A percentile compares a stretch with the other conserved stretches of the same genome.
Evolutionary conservation across 2,113 vertebrate species (phyloP).

Genomic region (Accipiter cooperii): DNA sequence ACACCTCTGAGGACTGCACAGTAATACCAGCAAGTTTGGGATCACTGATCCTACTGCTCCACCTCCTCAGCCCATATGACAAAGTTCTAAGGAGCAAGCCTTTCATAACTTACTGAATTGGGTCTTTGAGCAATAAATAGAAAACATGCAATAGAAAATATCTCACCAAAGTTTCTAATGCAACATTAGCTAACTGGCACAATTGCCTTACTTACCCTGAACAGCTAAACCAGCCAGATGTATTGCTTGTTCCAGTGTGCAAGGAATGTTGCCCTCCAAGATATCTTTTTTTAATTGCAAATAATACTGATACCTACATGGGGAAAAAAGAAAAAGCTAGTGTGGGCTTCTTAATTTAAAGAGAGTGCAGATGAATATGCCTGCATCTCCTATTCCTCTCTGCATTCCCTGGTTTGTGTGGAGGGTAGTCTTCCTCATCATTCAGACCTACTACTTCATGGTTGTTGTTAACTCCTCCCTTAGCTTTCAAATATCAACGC

Average conservation of each 20-base stretch:
- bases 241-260: slow-evolving; percentile 90
- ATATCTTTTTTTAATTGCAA: slow-evolving; percentile 97
- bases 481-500: not conserved
- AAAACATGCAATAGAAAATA: not conserved
- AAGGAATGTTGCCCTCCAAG: slow-evolving; percentile 91
- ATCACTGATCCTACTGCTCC: not conserved
- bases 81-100: not conserved
- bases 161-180: not conserved
- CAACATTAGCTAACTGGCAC: not conserved
- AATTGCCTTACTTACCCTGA: slow-evolving; percentile 81
- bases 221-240: slow-evolving; percentile 93
- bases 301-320: slow-evolving; percentile 96
- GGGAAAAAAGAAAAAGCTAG: not conserved
- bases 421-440: not conserved
- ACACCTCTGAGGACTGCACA: not conserved
- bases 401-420: not conserved
- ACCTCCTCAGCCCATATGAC: rapidly evolving
- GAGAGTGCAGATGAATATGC: not conserved
- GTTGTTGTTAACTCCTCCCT: not conserved
- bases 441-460: not conserved
- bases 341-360: not conserved
- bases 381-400: not conserved
- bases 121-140: not conserved
- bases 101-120: not conserved
- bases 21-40: not conserved